phyloP scores from a whole-genome alignment of 2,113 vertebrate genomes.

The Mus spicilegus region DNA sequence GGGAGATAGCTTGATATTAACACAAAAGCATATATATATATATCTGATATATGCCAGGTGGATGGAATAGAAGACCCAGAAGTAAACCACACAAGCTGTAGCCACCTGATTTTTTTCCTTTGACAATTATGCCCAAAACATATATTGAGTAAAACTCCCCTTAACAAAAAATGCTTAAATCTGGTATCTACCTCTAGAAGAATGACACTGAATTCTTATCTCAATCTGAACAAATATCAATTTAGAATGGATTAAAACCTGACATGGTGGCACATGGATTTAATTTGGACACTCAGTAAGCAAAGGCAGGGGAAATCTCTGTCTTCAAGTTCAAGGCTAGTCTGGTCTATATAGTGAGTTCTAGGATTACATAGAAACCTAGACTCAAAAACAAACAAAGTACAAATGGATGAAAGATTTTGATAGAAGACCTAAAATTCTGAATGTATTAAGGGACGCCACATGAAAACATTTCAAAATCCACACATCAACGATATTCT shows the following conservation, averaged over 20 bases:
- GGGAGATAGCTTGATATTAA: neutral
- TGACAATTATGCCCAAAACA: neutral
- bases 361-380: neutral
- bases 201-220: neutral
- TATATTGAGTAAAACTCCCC: neutral
- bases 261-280: neutral
- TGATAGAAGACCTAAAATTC: neutral
- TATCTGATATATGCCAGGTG: no score
- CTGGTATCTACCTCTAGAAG: neutral
- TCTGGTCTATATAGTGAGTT: neutral
- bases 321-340: neutral
- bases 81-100: neutral
- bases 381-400: neutral
- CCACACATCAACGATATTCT: neutral
- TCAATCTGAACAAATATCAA: no score
- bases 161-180: neutral
- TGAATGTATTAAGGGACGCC: neutral
- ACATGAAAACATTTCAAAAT: neutral
- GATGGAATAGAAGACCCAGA: neutral
- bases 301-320: neutral
- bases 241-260: neutral
- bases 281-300: neutral
- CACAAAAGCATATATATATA: neutral
- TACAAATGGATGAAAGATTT: neutral
- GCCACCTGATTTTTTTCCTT: neutral